Evolutionary conservation across 2,113 vertebrate genomes (phyloP).

Genomic region (Bettongia penicillata): DNA sequence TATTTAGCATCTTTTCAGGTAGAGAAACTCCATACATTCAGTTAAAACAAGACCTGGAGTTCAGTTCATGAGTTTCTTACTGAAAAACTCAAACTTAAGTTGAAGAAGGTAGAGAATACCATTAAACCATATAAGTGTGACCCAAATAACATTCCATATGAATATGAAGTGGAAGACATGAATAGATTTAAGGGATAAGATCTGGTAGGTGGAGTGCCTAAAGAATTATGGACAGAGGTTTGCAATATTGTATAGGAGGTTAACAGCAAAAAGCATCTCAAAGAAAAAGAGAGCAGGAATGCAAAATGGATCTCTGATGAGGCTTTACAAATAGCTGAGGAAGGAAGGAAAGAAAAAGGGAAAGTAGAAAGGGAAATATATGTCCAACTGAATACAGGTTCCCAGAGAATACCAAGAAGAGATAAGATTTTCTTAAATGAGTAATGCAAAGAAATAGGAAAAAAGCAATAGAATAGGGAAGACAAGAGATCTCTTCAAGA

Average conservation of each 20-base stretch:
- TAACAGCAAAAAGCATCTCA: neutral
- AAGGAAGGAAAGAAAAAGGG: neutral
- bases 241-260: neutral
- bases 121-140: neutral
- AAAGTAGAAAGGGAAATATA: neutral
- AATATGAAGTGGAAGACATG: neutral
- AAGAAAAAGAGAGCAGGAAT: neutral
- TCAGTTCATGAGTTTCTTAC: neutral
- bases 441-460: neutral
- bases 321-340: neutral
- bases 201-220: neutral
- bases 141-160: too few species aligned
- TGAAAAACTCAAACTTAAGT: neutral
- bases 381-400: neutral
- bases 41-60: neutral
- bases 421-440: neutral
- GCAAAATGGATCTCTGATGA: neutral
- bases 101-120: neutral
- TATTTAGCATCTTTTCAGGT: neutral
- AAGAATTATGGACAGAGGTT: neutral
- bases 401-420: neutral
- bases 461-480: neutral
- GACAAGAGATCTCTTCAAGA: neutral
- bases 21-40: neutral
- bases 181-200: neutral